Conservation (phyloP, 1,140 invertebrate genomes). For the Tetranychus urticae region DNA sequence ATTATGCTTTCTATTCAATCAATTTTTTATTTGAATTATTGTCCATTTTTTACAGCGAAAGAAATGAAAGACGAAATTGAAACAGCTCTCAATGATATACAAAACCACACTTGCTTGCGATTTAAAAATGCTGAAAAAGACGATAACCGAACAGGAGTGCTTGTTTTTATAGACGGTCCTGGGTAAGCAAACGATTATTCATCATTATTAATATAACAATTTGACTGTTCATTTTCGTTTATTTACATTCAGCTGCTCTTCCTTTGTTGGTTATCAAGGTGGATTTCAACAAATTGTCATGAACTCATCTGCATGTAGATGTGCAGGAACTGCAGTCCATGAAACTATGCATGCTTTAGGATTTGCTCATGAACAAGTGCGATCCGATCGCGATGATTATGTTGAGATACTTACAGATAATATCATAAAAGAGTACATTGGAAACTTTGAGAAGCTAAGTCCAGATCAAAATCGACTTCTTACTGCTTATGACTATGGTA, state of each 20-base stretch:
- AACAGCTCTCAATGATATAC: too few relatives aligned
- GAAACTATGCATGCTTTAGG: constrained; percentile 63
- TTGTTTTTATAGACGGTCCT: too few relatives aligned
- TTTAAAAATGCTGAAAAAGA: too few relatives aligned
- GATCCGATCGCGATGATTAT: constrained; percentile 35
- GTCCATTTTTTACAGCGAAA: too few relatives aligned
- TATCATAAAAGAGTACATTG: constrained; percentile 22
- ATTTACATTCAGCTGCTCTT: not conserved
- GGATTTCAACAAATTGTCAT: not conserved
- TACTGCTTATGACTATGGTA: not conserved
- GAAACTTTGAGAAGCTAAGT: constrained; percentile 12
- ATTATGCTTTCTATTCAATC: too few relatives aligned
- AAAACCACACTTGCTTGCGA: too few relatives aligned
- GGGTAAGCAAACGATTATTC: too few relatives aligned
- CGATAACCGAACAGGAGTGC: too few relatives aligned
- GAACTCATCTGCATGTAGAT: not conserved
- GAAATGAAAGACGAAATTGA: too few relatives aligned
- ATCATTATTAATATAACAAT: not conserved
- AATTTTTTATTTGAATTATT: too few relatives aligned
- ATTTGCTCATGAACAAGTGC: constrained; percentile 34
- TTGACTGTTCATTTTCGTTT: not conserved
- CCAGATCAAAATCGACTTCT: not conserved
- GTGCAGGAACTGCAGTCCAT: constrained; percentile 39
- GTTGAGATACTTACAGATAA: constrained; percentile 34
- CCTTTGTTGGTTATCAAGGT: not conserved